Evolutionary conservation across 2,797 vertebrate genomes (phyloP), one percentile per base, ranked within the genome.

Genomic region (Zonotrichia albicollis): DNA sequence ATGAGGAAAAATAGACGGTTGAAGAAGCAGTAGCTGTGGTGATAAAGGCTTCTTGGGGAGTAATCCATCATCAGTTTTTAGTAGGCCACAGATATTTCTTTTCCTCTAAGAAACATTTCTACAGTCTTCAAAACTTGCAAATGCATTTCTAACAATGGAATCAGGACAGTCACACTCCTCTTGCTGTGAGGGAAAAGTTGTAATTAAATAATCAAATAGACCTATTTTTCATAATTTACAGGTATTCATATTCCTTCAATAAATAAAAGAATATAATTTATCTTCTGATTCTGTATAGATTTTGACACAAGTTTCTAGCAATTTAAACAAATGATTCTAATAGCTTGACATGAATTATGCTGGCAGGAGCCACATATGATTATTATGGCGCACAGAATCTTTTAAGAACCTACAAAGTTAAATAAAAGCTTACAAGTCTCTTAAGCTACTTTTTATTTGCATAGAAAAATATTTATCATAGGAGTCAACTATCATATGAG

Each of bases 381-480:
- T 80, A 65, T 51, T 75, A 92, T 30, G 58, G 61, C 81, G 95
- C 54, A 62, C 89, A 75, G 87, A 70, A 92, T 87, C 26, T 92
- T 93, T 93, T 94, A 88, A 90, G 87, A 95, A 73, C 71, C 66
- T 95, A 78, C 65, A 68, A 91, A 93, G 71, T 92, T 95, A 94
- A 94, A 89, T 94, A 95, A 94, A 96, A 81, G 94, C 66, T 93
- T 94, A 95, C 89, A 85, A 95, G 91, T 97, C 73, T 95, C 78
- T 96, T 95, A 96, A 95, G 91, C 95, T 97, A 94, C 74, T 93
- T 94, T 92, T 93, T 96, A 95, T 97, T 96, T 97, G 95, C 95
- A 95, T 97, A 97, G 97, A 98, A 98, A 98, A 98, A 97, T 97
- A 97, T 93, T 97, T 95, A 95, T 95, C 80, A 83, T 85, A 95